Percentiles rank a stretch among this genome's conserved stretches.
Evolutionary conservation across 2,888 invertebrate genomes (phyloP).

Genomic region (Cheilosia variabilis): DNA sequence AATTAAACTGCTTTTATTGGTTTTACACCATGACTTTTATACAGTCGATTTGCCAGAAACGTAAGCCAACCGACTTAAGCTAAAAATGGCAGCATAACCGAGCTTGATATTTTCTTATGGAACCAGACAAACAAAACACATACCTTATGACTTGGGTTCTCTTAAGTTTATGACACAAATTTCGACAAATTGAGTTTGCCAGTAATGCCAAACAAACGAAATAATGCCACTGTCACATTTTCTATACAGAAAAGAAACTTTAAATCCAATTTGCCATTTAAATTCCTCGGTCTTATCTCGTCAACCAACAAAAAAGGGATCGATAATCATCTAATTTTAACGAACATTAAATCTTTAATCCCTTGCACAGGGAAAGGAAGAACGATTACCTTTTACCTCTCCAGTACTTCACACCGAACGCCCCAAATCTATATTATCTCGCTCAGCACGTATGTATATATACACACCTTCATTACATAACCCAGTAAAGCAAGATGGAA

Average conservation of each 20-base stretch:
- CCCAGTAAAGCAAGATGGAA: constrained; percentile 63
- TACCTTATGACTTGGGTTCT: too few relatives aligned
- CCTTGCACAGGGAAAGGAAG: constrained; percentile 36
- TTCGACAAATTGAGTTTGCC: background rate
- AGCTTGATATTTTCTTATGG: too few relatives aligned
- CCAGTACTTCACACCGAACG: background rate
- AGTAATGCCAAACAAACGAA: background rate
- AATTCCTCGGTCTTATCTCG: constrained; percentile 10
- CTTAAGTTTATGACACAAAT: background rate
- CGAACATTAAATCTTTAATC: constrained; percentile 73
- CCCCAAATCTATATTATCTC: background rate
- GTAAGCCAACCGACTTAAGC: too few relatives aligned
- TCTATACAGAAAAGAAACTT: background rate
- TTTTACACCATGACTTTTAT: too few relatives aligned
- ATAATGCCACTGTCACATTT: background rate
- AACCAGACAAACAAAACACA: too few relatives aligned
- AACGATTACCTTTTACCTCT: constrained; percentile 28
- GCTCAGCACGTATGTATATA: background rate
- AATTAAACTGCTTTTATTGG: too few relatives aligned
- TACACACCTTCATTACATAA: constrained; percentile 54
- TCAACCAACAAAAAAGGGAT: constrained; percentile 25
- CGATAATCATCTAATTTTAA: constrained; percentile 65
- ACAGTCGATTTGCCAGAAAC: too few relatives aligned
- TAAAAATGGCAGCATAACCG: too few relatives aligned
- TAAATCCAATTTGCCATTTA: constrained; percentile 41